Conservation (phyloP, 1,140 invertebrate species). For the Galleria mellonella region DNA sequence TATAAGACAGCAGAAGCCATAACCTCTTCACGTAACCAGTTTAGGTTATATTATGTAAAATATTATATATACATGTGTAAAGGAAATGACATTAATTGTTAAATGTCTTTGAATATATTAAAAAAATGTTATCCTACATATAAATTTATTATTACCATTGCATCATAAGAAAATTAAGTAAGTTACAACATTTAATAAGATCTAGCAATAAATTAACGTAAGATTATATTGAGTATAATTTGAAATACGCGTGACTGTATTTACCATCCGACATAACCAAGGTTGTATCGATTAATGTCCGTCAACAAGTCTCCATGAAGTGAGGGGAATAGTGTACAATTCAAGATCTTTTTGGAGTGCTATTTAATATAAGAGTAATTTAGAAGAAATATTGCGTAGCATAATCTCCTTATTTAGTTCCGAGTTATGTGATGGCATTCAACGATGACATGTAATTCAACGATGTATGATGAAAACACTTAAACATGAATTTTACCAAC, state of each 20-base stretch:
- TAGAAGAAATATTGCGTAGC: not conserved
- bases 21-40: too few relatives aligned
- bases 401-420: not conserved
- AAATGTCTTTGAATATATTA: too few relatives aligned
- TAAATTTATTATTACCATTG: too few relatives aligned
- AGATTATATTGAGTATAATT: conserved; percentile 16
- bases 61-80: not conserved
- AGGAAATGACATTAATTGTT: not conserved
- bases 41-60: not conserved
- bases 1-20: too few relatives aligned
- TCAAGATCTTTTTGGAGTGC: not conserved
- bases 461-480: conserved; percentile 5
- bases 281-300: conserved; percentile 15
- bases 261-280: conserved; percentile 14
- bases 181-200: not conserved
- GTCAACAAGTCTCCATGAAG: not conserved
- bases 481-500: conserved; percentile 20
- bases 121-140: too few relatives aligned
- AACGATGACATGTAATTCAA: too few relatives aligned
- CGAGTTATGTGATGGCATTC: too few relatives aligned
- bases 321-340: not conserved
- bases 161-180: too few relatives aligned
- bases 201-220: not conserved
- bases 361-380: not conserved
- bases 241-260: conserved; percentile 14